Evolutionary conservation across 2,113 vertebrate species (phyloP).

Genomic region (Passer montanus): DNA sequence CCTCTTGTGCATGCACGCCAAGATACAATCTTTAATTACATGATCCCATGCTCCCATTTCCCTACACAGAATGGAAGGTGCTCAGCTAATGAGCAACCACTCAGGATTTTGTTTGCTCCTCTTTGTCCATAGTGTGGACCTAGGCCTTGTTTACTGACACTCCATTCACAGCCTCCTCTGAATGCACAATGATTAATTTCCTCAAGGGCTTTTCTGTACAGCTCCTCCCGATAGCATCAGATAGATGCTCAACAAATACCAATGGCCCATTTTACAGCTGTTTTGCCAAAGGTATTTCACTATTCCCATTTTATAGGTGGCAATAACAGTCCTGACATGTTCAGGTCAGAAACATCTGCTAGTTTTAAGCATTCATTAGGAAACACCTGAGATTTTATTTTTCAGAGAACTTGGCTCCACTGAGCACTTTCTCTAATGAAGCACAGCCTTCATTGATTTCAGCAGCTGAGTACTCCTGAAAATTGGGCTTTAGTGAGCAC

Average conservation of each 20-base stretch:
- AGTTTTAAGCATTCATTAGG: not conserved
- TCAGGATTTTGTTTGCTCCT: slow-evolving; percentile 5
- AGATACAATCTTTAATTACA: slow-evolving; percentile 68
- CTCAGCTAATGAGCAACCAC: slow-evolving; percentile 38
- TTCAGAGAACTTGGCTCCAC: not conserved
- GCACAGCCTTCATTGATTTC: not conserved
- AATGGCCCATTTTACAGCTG: not conserved
- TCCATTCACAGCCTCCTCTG: not conserved
- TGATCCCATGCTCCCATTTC: not conserved
- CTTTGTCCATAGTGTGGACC: not conserved
- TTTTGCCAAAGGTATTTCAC: not conserved
- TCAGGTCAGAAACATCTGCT: not conserved
- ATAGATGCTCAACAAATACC: not conserved
- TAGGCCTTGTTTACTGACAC: not conserved
- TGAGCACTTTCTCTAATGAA: not conserved
- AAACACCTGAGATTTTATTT: not conserved
- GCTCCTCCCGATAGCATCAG: not conserved
- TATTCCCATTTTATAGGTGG: not conserved
- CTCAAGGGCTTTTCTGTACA: not conserved
- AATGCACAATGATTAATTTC: slow-evolving; percentile 35
- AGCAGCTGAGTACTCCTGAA: not conserved
- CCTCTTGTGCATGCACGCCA: not conserved
- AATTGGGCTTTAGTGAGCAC: not conserved
- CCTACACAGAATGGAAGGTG: not conserved
- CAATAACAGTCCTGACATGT: not conserved